Evolutionary conservation across 2,888 invertebrate genomes (phyloP).

Genomic region (Hirtodrosophila cameraria): DNA sequence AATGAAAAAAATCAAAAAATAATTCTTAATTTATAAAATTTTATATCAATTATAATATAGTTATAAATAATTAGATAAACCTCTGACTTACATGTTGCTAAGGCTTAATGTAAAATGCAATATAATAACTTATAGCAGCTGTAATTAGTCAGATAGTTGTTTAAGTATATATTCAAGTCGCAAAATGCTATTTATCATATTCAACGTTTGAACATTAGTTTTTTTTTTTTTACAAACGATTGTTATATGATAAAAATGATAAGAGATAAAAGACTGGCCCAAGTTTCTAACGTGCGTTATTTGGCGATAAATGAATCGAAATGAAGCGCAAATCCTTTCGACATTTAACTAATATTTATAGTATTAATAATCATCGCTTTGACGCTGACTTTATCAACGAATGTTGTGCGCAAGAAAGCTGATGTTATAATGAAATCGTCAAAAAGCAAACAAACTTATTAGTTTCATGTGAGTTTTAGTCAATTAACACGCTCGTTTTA

Average conservation of each 20-base stretch:
- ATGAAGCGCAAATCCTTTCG: constrained; percentile 69
- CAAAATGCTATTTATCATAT: too few species aligned
- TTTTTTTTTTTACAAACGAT: too few species aligned
- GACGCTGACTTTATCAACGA: constrained; percentile 61
- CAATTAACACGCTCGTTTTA: constrained; percentile 58
- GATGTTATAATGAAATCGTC: constrained; percentile 45
- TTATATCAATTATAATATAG: too few species aligned
- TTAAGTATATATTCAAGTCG: too few species aligned
- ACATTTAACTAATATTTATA: constrained; percentile 74
- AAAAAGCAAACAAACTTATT: constrained; percentile 50
- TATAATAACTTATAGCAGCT: too few species aligned
- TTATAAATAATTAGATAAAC: too few species aligned
- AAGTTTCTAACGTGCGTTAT: background rate
- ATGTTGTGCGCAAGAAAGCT: constrained; percentile 38
- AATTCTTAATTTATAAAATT: too few species aligned
- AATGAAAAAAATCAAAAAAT: too few species aligned
- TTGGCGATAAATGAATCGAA: constrained; percentile 65
- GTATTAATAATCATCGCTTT: constrained; percentile 73
- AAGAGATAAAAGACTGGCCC: background rate
- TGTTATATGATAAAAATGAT: background rate
- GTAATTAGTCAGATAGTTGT: too few species aligned
- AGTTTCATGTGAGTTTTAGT: constrained; percentile 60
- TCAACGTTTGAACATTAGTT: too few species aligned
- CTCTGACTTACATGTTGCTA: too few species aligned
- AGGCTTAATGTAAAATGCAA: too few species aligned